Evolutionary conservation across 2,797 vertebrate genomes (phyloP), one percentile per base, ranked within the genome.

Genomic region (Hybognathus amarus): DNA sequence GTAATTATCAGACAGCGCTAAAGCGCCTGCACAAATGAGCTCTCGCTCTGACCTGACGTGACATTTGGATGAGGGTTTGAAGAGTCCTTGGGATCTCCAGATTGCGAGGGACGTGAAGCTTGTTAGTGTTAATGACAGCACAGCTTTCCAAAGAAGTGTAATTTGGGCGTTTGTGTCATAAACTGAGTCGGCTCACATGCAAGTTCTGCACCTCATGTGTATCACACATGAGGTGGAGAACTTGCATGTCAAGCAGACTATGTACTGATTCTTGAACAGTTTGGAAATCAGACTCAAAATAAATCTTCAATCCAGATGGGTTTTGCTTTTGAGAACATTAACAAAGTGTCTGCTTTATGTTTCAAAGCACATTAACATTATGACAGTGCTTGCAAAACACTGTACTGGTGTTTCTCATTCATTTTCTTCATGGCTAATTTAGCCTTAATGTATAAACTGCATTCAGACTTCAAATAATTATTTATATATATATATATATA

Each of bases 1-100:
- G 79, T 91, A 89, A 92, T 92, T 91, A 85, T 87, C 88, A 89
- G 38, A 90, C 90, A 89, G 80, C 87, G 80, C 88, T 66, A 73
- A 84, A 91, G 80, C 47, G 59, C 50, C 38, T 73, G 76, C 66
- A 82, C 67, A 89, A 83, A 6, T 17, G 45, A 64, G 76, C 82
- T 87, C 47, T 83, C 61, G 36, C 76, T 78, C 18, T 87, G 79
- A 85, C 79, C 86, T 75, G 63, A 66, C 5, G 33, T 75, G 79
- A 63, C 47, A 38, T 38, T 63, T 45, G 38, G 33, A 27, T 30
- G 68, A 30, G 24, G 27, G 38, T 54, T 82, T 56, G 47, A 42
- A 82, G 79, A 82, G 75, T 82, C 70, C 80, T 85, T 82, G 79
- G 73, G 66, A 78, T 71, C 73, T 69, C 52, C 45, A 69, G 30